Evolutionary conservation across 2,888 invertebrate genomes (phyloP).

Genomic region (Pollenia griseotomentosa): DNA sequence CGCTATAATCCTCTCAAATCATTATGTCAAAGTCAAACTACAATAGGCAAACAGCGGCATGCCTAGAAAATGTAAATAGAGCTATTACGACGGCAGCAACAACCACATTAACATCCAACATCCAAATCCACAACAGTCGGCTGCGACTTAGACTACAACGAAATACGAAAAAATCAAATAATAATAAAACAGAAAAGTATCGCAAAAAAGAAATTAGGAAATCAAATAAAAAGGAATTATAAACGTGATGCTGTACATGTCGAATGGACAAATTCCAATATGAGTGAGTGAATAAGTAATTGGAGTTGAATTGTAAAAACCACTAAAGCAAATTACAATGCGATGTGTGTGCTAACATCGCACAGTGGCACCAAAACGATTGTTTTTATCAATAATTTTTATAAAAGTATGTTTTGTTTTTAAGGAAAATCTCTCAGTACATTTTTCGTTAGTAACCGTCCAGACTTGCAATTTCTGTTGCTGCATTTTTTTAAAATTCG

Average conservation of each 20-base stretch:
- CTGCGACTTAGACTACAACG: slow-evolving; percentile 2
- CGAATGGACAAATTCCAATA: slow-evolving; percentile 59
- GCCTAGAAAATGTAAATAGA: slow-evolving; percentile 65
- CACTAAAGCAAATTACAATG: slow-evolving; percentile 53
- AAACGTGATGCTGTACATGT: slow-evolving; percentile 62
- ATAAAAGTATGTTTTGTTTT: too few relatives aligned
- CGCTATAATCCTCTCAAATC: slow-evolving; percentile 73
- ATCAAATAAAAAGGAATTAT: slow-evolving; percentile 50
- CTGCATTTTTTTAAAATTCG: too few relatives aligned
- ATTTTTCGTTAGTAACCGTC: too few relatives aligned
- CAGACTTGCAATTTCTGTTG: too few relatives aligned
- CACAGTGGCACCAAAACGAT: neutral
- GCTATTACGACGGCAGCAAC: slow-evolving; percentile 43
- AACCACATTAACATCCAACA: neutral
- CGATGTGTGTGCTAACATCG: neutral
- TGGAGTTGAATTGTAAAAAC: slow-evolving; percentile 57
- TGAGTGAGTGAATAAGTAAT: slow-evolving; percentile 42
- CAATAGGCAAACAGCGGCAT: slow-evolving; percentile 68
- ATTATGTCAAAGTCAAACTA: slow-evolving; percentile 72
- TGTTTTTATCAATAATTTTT: neutral
- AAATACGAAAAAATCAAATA: slow-evolving; percentile 23
- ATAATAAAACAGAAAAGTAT: slow-evolving; percentile 25
- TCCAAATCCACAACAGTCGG: neutral
- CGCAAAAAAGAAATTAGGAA: slow-evolving; percentile 21
- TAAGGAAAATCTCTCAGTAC: too few relatives aligned